Evolutionary conservation across 2,888 invertebrate species (phyloP), one percentile per base, ranked within the genome.

Genomic region (Andrena hattorfiana): DNA sequence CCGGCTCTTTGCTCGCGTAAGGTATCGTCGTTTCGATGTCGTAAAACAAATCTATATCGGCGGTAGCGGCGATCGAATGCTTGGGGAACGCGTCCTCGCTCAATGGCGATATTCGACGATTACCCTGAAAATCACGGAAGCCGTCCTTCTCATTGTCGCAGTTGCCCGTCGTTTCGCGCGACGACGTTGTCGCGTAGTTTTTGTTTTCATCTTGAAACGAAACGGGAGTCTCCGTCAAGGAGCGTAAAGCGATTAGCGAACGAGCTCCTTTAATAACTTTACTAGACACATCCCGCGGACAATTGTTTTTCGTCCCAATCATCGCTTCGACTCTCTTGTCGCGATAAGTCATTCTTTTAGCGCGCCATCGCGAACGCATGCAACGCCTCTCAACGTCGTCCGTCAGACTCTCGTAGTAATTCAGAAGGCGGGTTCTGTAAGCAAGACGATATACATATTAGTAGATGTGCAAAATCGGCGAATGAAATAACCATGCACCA

Each of bases 381-480:
- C 95, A 95, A 78, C 95, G 95, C 85, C 95, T 95, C 78, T 96
- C 96, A 0, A 95, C 95, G 88, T 95, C 95, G 91, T 95, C 95
- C 51, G 95, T 95, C 59, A 97, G 91, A 89, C 96, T 95, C n/a
- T 95, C 95, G 88, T 96, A 97, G 91, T 96, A 96, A 87, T 95
- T 95, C 89, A 96, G 94, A 87, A 96, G 95, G 32, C 69, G 73
- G 56, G 63, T 51, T 54, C 75, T 83, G 16, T 51, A 56, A 77
- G 7, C 8, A 62, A 51, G 6, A 48, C 28, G 7, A 49, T 28
- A 16, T 28, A 26, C 2, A 32, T 42, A 16, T 54, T 13, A 6
- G 20, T 10, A 51, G n/a, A n/a, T n/a, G 13, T 62, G 10, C 23
- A 23, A 3, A 20, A 42, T 42, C 1, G 13, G 1, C 5, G 13